A percentile compares a stretch with the other conserved stretches of the same genome.
These are phyloP conservation scores for Macaca mulatta DNA, from an alignment of 2,113 vertebrate species.

Conservation along the genomic window DNA sequence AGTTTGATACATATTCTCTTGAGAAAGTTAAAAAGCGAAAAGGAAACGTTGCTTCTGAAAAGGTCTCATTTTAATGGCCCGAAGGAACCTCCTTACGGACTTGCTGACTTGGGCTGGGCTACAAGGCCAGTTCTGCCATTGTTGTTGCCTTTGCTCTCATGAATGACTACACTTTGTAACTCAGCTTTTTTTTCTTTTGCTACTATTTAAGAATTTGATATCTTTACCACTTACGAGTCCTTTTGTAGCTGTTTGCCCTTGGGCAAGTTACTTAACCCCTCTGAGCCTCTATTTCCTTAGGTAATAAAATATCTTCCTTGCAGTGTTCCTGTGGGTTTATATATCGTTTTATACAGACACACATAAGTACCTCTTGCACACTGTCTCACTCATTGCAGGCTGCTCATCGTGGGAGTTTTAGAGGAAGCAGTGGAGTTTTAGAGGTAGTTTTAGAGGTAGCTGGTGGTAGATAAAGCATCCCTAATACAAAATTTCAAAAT, in stretches of 20 bases:
- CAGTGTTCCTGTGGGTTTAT: background rate
- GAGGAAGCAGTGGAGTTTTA: background rate
- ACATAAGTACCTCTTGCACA: background rate
- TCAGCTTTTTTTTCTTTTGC: background rate
- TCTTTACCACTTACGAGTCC: background rate
- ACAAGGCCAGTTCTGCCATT: rapidly evolving
- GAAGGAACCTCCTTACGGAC: too few relatives aligned
- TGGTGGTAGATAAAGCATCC: background rate
- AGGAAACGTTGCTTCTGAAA: background rate
- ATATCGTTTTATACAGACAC: background rate
- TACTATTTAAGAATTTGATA: background rate
- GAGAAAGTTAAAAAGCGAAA: background rate
- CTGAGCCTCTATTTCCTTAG: background rate
- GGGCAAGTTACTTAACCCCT: background rate
- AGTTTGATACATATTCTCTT: background rate
- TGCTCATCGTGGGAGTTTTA: background rate
- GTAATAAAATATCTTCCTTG: background rate
- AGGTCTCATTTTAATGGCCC: background rate
- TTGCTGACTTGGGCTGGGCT: background rate
- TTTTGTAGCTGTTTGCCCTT: background rate
- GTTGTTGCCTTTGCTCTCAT: background rate
- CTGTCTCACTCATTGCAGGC: background rate
- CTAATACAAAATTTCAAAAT: background rate
- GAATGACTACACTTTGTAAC: background rate
- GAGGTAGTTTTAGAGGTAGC: too few relatives aligned